Conservation (phyloP, 2,113 vertebrate genomes). For the Cololabis saira region DNA sequence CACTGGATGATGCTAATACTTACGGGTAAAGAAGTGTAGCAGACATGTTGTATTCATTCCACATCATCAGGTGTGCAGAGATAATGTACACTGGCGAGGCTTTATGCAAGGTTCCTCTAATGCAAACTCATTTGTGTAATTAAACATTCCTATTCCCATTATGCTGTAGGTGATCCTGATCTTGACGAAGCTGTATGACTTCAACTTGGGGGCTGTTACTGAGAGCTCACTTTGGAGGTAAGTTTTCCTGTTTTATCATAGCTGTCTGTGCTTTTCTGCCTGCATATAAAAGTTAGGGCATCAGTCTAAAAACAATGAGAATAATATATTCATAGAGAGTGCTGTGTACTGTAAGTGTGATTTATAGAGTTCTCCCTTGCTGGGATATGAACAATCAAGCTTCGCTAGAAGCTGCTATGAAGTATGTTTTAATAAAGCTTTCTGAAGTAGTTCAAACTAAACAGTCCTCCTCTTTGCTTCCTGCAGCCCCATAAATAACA, state of each 20-base stretch:
- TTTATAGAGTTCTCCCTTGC: conserved; percentile 62
- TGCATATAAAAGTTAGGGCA: conserved; percentile 28
- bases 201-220: conserved; percentile 94
- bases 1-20: conserved; percentile 49
- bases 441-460: conserved; percentile 50
- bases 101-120: conserved; percentile 28
- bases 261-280: conserved; percentile 21
- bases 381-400: conserved; percentile 69
- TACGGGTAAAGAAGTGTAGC: conserved; percentile 45
- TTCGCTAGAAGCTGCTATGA: conserved; percentile 64
- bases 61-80: conserved; percentile 33
- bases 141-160: conserved; percentile 48
- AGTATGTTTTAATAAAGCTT: conserved; percentile 75
- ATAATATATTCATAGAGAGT: conserved; percentile 69
- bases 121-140: conserved; percentile 22
- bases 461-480: conserved; percentile 40
- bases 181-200: conserved; percentile 95
- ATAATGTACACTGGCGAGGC: conserved; percentile 25
- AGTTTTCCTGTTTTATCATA: conserved; percentile 36
- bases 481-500: conserved; percentile 50
- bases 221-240: conserved; percentile 98
- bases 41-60: conserved; percentile 46
- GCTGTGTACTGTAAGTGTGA: conserved; percentile 54
- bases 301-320: conserved; percentile 50
- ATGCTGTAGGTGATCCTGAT: conserved; percentile 91